A percentile compares a stretch with the other conserved stretches of the same genome.
Conservation (phyloP, 2,797 vertebrate genomes). For the Xenops minutus region DNA sequence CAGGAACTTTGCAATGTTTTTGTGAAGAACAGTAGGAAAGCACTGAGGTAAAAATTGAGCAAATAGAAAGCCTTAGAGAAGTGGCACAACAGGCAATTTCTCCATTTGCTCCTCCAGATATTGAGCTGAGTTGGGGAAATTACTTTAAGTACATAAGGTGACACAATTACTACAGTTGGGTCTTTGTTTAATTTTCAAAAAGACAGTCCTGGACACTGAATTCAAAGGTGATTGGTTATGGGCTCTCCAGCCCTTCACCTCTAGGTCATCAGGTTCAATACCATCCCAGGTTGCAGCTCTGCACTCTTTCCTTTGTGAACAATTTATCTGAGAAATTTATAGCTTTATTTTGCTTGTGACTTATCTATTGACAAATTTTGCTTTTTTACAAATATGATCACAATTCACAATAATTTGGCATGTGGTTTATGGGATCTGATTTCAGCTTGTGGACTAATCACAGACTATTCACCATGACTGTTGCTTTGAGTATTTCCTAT, state of each 20-base stretch:
- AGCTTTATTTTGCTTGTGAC: not conserved
- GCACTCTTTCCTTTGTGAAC: not conserved
- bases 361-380: not conserved
- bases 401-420: not conserved
- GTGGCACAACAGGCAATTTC: slow-evolving; percentile 55
- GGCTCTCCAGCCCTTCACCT: slow-evolving; percentile 33
- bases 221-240: slow-evolving; percentile 47
- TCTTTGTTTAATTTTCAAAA: slow-evolving; percentile 67
- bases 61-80: slow-evolving; percentile 43
- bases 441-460: slow-evolving; percentile 8
- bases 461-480: slow-evolving; percentile 11
- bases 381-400: not conserved
- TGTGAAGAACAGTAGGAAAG: slow-evolving; percentile 27
- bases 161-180: slow-evolving; percentile 50
- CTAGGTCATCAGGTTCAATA: slow-evolving; percentile 22
- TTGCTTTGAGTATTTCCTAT: slow-evolving; percentile 38
- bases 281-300: not conserved
- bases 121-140: slow-evolving; percentile 50
- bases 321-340: not conserved
- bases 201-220: slow-evolving; percentile 17
- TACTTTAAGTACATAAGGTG: slow-evolving; percentile 58
- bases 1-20: slow-evolving; percentile 23
- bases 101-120: slow-evolving; percentile 55
- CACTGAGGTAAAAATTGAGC: slow-evolving; percentile 29
- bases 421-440: not conserved